Conservation (phyloP, 2,797 vertebrate species). For the Rhincodon typus region DNA sequence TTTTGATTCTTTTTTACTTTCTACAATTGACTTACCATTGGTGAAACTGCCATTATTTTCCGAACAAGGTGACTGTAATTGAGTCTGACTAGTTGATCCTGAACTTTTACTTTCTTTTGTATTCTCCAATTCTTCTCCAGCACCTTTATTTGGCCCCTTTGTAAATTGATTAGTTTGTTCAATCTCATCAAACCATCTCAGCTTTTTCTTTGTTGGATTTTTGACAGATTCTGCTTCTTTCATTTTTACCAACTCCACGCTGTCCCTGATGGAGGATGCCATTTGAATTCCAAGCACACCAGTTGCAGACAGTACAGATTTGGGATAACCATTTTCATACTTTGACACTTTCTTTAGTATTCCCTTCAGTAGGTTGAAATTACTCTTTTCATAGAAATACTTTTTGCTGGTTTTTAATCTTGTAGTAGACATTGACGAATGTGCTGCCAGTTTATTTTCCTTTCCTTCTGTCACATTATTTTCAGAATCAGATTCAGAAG, state of each 20-base stretch:
- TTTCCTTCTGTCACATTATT: conserved; percentile 41
- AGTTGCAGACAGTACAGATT: conserved; percentile 48
- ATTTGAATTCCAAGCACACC: conserved; percentile 58
- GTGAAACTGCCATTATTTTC: conserved; percentile 42
- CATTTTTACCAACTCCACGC: conserved; percentile 68
- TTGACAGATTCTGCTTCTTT: conserved; percentile 56
- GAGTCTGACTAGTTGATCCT: conserved; percentile 41
- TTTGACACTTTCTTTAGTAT: conserved; percentile 80
- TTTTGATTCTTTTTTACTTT: conserved; percentile 32
- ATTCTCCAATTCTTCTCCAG: not conserved
- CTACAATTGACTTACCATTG: conserved; percentile 40
- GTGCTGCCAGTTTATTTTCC: conserved; percentile 43
- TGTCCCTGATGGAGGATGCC: conserved; percentile 70
- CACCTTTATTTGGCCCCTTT: not conserved
- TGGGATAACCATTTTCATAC: conserved; percentile 48
- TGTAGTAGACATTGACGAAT: conserved; percentile 41
- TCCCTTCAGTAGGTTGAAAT: conserved; percentile 61
- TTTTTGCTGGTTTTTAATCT: conserved; percentile 42
- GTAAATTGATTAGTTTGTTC: conserved; percentile 39
- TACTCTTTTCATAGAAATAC: conserved; percentile 48
- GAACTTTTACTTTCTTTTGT: not conserved
- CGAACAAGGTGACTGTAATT: conserved; percentile 40
- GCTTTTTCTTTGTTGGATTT: conserved; percentile 63
- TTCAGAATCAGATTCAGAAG: not conserved
- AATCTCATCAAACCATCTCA: conserved; percentile 80